A percentile compares a stretch with the other conserved stretches of the same genome.
phyloP scores from a whole-genome alignment of 2,888 invertebrate genomes.

The Torymus aiolomorphi region DNA sequence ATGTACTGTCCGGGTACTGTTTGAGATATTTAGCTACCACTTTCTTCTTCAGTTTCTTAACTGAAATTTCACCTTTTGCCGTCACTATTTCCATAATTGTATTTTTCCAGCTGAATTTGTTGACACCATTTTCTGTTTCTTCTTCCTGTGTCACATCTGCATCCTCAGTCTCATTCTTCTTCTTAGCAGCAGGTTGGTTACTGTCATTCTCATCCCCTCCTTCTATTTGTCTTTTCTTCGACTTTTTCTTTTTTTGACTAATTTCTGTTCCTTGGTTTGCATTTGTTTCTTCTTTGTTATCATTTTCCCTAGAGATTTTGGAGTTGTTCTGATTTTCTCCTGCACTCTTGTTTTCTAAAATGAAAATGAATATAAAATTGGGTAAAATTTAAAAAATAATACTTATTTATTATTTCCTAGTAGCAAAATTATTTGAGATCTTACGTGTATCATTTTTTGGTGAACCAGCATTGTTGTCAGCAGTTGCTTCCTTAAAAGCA shows the following conservation, averaged over 20 bases:
- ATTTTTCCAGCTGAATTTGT: conserved; percentile 68
- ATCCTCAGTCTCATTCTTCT: conserved; percentile 46
- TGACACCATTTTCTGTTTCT: conserved; percentile 30
- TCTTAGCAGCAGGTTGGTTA: conserved; percentile 44
- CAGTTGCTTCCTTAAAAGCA: conserved; percentile 63
- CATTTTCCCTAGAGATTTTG: conserved; percentile 66
- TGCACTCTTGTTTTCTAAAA: conserved; percentile 34
- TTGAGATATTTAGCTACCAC: conserved; percentile 81
- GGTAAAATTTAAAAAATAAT: conserved; percentile 8
- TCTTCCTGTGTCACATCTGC: conserved; percentile 45
- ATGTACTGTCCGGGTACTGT: conserved; percentile 77
- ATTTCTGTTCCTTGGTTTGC: conserved; percentile 24
- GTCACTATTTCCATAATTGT: conserved; percentile 66
- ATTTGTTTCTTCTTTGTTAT: conserved; percentile 58
- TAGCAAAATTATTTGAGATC: conserved; percentile 2
- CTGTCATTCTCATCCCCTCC: conserved; percentile 38
- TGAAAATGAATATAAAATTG: neutral
- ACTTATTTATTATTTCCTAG: too few species aligned
- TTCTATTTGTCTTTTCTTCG: conserved; percentile 63
- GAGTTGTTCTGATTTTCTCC: conserved; percentile 69
- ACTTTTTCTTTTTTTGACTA: conserved; percentile 62
- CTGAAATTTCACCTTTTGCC: conserved; percentile 80
- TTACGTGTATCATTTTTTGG: conserved; percentile 49
- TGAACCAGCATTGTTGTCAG: conserved; percentile 44
- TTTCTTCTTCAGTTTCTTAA: conserved; percentile 87